A percentile compares a stretch with the other conserved stretches of the same genome.
phyloP scores from a whole-genome alignment of 2,113 vertebrate species.

The Merops nubicus region DNA sequence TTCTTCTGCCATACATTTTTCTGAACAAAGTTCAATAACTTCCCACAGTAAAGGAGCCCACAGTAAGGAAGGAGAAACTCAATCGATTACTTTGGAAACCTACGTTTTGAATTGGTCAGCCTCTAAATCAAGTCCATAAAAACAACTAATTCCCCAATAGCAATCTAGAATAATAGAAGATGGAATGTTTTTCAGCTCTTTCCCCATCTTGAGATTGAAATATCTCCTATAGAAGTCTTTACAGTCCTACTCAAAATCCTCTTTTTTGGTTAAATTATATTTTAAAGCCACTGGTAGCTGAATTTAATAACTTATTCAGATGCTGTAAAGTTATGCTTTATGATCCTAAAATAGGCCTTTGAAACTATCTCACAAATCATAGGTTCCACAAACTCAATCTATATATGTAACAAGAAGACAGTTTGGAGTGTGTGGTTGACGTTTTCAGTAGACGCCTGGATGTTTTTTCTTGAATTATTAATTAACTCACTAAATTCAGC shows the following conservation, averaged over 20 bases:
- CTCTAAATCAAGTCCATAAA: background rate
- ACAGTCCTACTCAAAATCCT: background rate
- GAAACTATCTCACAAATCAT: background rate
- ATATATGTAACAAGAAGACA: background rate
- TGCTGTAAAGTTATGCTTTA: background rate
- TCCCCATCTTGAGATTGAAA: background rate
- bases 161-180: background rate
- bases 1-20: background rate
- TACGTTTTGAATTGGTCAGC: background rate
- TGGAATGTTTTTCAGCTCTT: slow-evolving; percentile 13
- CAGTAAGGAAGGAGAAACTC: background rate
- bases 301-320: slow-evolving; percentile 60
- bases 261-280: slow-evolving; percentile 34
- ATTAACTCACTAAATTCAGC: background rate
- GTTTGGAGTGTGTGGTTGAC: background rate
- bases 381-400: slow-evolving; percentile 26
- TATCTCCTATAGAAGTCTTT: background rate
- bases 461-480: slow-evolving; percentile 26
- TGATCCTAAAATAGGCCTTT: slow-evolving; percentile 52
- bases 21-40: background rate
- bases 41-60: background rate
- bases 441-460: background rate
- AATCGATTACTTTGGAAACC: background rate
- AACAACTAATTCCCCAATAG: background rate
- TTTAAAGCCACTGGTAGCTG: slow-evolving; percentile 31